Base-by-base conservation (phyloP, 2,113 vertebrate genomes). In the Tylochromis polylepis region DNA sequence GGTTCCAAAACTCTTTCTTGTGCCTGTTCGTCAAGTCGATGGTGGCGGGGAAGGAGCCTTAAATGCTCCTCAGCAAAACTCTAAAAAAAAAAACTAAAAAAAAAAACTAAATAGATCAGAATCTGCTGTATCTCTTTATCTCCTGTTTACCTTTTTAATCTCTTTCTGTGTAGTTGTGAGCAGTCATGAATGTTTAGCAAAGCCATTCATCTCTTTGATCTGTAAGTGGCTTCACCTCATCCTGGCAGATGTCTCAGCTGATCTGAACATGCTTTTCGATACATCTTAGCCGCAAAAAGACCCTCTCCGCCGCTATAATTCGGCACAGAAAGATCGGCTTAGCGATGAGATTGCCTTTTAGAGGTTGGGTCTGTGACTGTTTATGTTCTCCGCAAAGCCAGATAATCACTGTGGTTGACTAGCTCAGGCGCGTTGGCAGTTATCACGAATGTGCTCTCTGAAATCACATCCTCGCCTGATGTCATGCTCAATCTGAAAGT, bases 381-480 rank as follows among this genome's bases (percentile, higher is more conserved):
- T 91, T 87, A 87, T 59, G 80, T 82, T 86, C 75, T 88, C 84
- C 22, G 18, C 84, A 79, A 79, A 89, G 85, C 41, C 72, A 65
- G 78, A 87, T 86, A 85, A 91, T 93, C 85, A 81, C 70, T 11
- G 11, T 57, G 85, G 85, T 85, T 75, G 80, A 82, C 80, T 77
- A 20, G 53, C 56, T 88, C 70, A 15, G 62, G 8, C 56, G 10
- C 43, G 46, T 49, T 18, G 79, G 55, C 67, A 86, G 81, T 41
- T 75, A 80, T 85, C 80, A 53, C 2, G 29, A 80, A 89, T 29
- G 78, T 24, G 59, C 86, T 60, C 51, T 84, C 65, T 79, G 60
- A 80, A 62, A 79, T 72, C 85, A 53, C 46, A 24, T 53, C 27
- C 15, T 20, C 2, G 15, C 49, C 57, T 18, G 53, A 81, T 84